A percentile compares a stretch with the other conserved stretches of the same genome.
These are phyloP conservation scores for Phaonia tiefii DNA, from an alignment of 2,888 invertebrate species.

Conservation along the genomic window DNA sequence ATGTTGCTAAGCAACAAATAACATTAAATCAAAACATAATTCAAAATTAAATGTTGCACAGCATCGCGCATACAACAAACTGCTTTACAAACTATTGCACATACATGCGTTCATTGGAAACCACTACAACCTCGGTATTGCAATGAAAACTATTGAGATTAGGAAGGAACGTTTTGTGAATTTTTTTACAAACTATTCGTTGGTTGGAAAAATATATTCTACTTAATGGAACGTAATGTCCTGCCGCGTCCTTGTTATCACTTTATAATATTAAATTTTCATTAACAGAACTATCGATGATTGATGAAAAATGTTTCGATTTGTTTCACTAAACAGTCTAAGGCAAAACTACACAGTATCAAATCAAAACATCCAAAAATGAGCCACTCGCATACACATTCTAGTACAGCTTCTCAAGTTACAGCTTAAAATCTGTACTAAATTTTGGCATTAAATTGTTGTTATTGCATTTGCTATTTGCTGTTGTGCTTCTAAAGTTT, in stretches of 20 bases:
- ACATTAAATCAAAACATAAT: conserved; percentile 39
- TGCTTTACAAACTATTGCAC: not conserved
- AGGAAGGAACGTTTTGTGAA: too few species aligned
- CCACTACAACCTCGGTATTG: too few species aligned
- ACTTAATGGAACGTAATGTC: too few species aligned
- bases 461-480: not conserved
- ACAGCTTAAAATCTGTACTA: conserved; percentile 25
- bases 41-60: conserved; percentile 38
- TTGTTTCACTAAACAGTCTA: too few species aligned
- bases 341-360: not conserved
- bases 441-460: conserved; percentile 25
- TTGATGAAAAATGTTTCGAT: too few species aligned
- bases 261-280: too few species aligned
- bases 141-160: too few species aligned
- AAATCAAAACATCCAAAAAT: not conserved
- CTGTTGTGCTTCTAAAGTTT: conserved; percentile 7
- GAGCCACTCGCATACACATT: too few species aligned
- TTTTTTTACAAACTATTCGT: too few species aligned
- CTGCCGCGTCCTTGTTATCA: too few species aligned
- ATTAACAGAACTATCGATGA: too few species aligned
- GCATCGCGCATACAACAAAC: not conserved
- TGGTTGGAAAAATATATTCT: too few species aligned
- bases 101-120: not conserved
- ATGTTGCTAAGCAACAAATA: conserved; percentile 36
- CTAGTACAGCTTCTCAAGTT: not conserved